Base-by-base conservation (phyloP, 2,113 vertebrate species). In the Protomyctophum bolini region DNA sequence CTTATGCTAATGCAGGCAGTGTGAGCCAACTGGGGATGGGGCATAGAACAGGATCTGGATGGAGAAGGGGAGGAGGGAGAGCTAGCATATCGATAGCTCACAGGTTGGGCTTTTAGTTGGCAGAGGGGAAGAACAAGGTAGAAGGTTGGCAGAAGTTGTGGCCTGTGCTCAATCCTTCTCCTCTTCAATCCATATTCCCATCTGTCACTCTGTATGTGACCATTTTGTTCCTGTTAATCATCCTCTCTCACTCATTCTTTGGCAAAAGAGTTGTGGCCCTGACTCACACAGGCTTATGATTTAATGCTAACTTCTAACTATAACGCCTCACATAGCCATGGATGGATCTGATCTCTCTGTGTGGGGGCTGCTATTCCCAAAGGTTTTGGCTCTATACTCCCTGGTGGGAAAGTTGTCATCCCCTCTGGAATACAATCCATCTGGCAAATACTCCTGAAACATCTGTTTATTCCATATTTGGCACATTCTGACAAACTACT, bases 1-100 rank as follows among this genome's bases (percentile, higher is more conserved):
- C 47, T 87, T 89, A 83, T 60, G 80, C 80, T 90, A 87, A 89
- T 89, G 84, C 84, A 87, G 50, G 6, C 41, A 66, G 69, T 77
- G 68, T 73, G 48, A 83, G 83, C 81, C 87, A 90, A 83, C 88
- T 84, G 87, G 52, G 76, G 73, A 66, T 41, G 1, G 73, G 68
- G 46, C 2, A 9, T 4, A 65, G 58, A 51, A 62, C 63, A 49
- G 64, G 76, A 81, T 82, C 76, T 83, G 33, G 63, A 70, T 58
- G 74, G 46, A 12, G 41, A 72, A 51, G 54, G 49, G 50, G 57
- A 65, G 68, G 46, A 6, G 66, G 58, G 54, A 58, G 41, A 10
- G 28, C 49, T 51, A 41, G 0, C 48, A 49, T 4, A 8, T 49
- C 48, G 5, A n/a, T 61, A 41, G 2, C 10, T 47, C 33, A 72